Percentiles rank a stretch among this genome's conserved stretches.
Evolutionary conservation across 2,113 vertebrate species (phyloP).

Genomic region (Glaucidium brasilianum): DNA sequence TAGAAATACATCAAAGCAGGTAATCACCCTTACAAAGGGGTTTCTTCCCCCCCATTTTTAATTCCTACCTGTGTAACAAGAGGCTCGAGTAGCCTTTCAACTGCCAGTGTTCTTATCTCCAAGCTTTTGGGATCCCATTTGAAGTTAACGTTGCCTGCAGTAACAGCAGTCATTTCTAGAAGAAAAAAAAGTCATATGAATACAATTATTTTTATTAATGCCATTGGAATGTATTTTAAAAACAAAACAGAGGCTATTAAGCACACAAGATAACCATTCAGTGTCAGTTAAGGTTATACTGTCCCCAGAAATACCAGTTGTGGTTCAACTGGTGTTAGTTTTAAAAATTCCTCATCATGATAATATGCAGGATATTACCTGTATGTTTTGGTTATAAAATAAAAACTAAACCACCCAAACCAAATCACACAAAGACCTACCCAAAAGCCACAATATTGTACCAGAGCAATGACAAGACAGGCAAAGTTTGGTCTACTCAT

Average conservation of each 20-base stretch:
- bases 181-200: neutral
- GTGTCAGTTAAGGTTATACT: neutral
- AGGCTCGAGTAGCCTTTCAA: slow-evolving; percentile 94
- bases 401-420: neutral
- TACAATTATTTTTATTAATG: neutral
- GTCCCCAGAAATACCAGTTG: neutral
- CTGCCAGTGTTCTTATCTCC: slow-evolving; percentile 95
- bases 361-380: neutral
- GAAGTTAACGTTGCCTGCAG: slow-evolving; percentile 93
- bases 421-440: neutral
- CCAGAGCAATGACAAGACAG: neutral
- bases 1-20: neutral
- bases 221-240: neutral
- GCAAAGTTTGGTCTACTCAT: neutral
- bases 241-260: neutral
- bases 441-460: neutral
- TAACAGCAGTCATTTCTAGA: slow-evolving; percentile 88
- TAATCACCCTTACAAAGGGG: neutral
- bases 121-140: slow-evolving; percentile 99
- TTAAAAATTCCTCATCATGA: neutral
- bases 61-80: slow-evolving; percentile 92
- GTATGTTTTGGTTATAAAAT: neutral
- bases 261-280: neutral
- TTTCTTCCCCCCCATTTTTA: neutral
- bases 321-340: neutral